Percentiles rank a stretch among this genome's conserved stretches.
phyloP scores from a whole-genome alignment of 2,797 vertebrate species.

The Danio kyathit region DNA sequence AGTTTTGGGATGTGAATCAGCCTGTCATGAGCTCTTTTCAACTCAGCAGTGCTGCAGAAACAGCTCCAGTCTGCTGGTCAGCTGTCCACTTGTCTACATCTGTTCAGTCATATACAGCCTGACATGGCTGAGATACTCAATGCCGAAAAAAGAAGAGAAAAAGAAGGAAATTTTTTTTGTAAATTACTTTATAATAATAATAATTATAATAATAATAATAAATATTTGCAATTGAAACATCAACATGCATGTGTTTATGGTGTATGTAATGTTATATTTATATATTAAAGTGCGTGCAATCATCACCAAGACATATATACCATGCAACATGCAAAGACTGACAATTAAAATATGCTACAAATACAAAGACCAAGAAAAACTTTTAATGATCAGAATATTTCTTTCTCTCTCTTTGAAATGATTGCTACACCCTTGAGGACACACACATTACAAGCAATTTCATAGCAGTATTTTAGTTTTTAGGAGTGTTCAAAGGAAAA shows the following conservation, averaged over 20 bases:
- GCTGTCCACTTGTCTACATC: conserved; percentile 18
- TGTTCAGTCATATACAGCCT: background rate
- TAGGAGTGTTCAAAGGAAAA: background rate
- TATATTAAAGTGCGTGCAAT: too few species aligned
- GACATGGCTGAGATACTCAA: conserved; percentile 1
- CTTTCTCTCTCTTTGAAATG: background rate
- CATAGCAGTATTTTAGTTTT: conserved; percentile 6
- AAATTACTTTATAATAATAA: too few species aligned
- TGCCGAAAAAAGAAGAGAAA: background rate
- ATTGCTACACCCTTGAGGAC: background rate
- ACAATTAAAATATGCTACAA: background rate
- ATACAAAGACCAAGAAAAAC: background rate
- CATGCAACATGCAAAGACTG: too few species aligned
- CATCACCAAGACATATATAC: too few species aligned
- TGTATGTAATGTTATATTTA: too few species aligned
- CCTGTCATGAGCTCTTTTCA: background rate
- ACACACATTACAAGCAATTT: conserved; percentile 14
- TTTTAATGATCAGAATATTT: background rate
- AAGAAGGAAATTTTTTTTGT: background rate
- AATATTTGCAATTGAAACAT: too few species aligned
- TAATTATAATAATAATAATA: too few species aligned
- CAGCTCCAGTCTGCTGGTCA: conserved; percentile 24
- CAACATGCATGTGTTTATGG: too few species aligned
- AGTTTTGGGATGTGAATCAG: background rate
- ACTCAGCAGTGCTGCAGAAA: conserved; percentile 6